Percentiles rank a stretch among this genome's conserved stretches.
Evolutionary conservation across 2,113 vertebrate genomes (phyloP).

Genomic region (Coregonus clupeaformis): DNA sequence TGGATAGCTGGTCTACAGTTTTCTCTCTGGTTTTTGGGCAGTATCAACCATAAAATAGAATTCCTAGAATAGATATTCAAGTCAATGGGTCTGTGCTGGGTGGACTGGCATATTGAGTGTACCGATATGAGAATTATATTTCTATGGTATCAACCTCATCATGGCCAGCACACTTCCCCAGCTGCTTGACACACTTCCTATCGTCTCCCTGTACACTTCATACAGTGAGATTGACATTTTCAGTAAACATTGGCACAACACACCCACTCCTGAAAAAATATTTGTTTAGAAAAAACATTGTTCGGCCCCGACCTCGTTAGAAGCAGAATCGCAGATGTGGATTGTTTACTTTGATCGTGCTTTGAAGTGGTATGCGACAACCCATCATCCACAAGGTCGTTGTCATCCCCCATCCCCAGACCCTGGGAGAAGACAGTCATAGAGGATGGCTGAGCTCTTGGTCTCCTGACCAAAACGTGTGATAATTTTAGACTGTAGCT

Average conservation of each 20-base stretch:
- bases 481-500: conserved; percentile 77
- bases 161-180: not conserved
- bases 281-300: not conserved
- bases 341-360: not conserved
- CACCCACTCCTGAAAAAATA: not conserved
- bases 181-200: not conserved
- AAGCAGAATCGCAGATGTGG: not conserved
- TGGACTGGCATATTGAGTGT: too few relatives aligned
- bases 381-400: conserved; percentile 25
- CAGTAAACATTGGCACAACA: not conserved
- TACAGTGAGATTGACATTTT: not conserved
- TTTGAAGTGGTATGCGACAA: not conserved
- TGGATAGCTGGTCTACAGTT: too few relatives aligned
- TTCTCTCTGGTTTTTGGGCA: too few relatives aligned
- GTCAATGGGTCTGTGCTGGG: too few relatives aligned
- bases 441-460: conserved; percentile 60
- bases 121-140: too few relatives aligned
- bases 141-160: not conserved
- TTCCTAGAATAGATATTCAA: too few relatives aligned
- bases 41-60: too few relatives aligned
- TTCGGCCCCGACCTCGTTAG: not conserved
- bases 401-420: conserved; percentile 36
- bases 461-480: conserved; percentile 75
- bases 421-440: conserved; percentile 56
- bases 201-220: not conserved